Percentiles rank a stretch among this genome's conserved stretches.
phyloP scores from a whole-genome alignment of 2,113 vertebrate species.

The Dasyornis broadbenti region DNA sequence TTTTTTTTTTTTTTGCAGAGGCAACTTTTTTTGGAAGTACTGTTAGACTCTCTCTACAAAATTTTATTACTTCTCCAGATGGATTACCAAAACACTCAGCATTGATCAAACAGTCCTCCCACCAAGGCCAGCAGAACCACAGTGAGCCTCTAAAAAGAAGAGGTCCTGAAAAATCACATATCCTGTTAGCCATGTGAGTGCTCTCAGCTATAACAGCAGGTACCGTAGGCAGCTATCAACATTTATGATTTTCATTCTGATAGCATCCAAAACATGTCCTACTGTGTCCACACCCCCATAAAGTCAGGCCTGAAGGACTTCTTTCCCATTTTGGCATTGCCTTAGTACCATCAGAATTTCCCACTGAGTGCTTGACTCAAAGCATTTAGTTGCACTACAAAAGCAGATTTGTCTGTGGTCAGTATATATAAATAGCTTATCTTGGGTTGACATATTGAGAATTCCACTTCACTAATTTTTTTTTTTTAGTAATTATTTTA shows the following conservation, averaged over 20 bases:
- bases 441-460: neutral
- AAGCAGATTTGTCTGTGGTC: neutral
- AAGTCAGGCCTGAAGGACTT: neutral
- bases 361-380: neutral
- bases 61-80: neutral
- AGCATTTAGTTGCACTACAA: neutral
- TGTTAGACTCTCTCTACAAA: neutral
- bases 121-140: neutral
- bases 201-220: neutral
- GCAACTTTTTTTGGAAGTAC: neutral
- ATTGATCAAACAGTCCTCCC: neutral
- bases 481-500: neutral
- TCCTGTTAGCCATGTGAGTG: neutral
- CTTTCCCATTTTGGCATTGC: neutral
- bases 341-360: neutral
- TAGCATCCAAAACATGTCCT: neutral
- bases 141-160: neutral
- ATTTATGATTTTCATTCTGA: neutral
- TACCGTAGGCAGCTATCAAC: neutral
- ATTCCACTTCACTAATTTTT: neutral
- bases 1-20: neutral
- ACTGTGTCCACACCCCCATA: neutral
- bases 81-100: neutral
- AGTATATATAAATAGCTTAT: neutral
- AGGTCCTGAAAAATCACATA: neutral